A percentile compares a stretch with the other conserved stretches of the same genome.
Evolutionary conservation across 2,888 invertebrate genomes (phyloP).

Genomic region (Tenodera sinensis): DNA sequence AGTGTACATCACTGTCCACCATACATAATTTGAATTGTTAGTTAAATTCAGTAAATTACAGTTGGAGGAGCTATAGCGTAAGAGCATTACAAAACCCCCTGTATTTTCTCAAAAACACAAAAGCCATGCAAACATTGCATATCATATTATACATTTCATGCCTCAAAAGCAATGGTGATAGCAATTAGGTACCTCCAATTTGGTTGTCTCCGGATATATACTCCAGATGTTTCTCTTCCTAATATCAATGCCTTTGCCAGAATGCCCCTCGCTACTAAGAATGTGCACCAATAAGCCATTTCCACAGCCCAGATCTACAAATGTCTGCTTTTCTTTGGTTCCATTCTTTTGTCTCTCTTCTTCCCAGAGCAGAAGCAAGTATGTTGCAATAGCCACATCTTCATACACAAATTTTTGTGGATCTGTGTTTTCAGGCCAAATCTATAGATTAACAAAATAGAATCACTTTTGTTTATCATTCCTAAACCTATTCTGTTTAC

Average conservation of each 20-base stretch:
- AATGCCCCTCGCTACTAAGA: slow-evolving; percentile 76
- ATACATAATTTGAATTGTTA: too few relatives aligned
- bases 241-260: slow-evolving; percentile 80
- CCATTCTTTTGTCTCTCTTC: slow-evolving; percentile 48
- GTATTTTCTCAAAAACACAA: too few relatives aligned
- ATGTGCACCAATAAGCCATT: slow-evolving; percentile 92
- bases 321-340: slow-evolving; percentile 52
- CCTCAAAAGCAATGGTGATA: background rate
- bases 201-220: slow-evolving; percentile 61
- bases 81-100: too few relatives aligned
- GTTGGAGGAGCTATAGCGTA: too few relatives aligned
- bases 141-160: background rate
- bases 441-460: slow-evolving; percentile 47
- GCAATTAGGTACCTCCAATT: slow-evolving; percentile 58
- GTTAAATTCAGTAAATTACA: too few relatives aligned
- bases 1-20: too few relatives aligned
- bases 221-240: slow-evolving; percentile 86
- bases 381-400: slow-evolving; percentile 91
- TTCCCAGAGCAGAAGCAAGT: slow-evolving; percentile 78
- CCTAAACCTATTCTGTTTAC: background rate
- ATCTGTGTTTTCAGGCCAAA: slow-evolving; percentile 92
- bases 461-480: background rate
- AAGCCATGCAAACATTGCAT: too few relatives aligned
- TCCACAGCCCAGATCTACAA: slow-evolving; percentile 96
- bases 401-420: slow-evolving; percentile 94